Base-by-base conservation (phyloP, 1,140 invertebrate species). In the Drosophila kikkawai region DNA sequence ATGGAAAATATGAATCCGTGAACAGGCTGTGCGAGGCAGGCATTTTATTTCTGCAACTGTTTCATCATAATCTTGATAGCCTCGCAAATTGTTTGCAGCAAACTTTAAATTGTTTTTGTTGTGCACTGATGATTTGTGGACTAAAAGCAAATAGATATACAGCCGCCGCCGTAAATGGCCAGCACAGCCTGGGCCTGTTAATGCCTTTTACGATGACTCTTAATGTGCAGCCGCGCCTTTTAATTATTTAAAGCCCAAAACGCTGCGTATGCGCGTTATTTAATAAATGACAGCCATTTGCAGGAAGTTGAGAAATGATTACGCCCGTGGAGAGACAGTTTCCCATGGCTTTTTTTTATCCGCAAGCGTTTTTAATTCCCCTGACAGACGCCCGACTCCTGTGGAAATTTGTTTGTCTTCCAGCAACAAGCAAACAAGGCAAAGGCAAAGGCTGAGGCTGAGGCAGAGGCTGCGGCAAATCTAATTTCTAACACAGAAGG, bases 331-430 rank as follows among this genome's bases (percentile, higher is more conserved):
- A 50, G 22, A 50, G 51, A 56, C 56, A 44, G 50, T 76, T 76
- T 76, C 19, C 36, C 37, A 22, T 41, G 19, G 34, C n/a, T 15
- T 29, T 39, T 39, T 74, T 51, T 26, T 39, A 22, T 37, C 69
- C 50, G 44, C 65, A 78, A 17, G 48, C 69, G 77, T 78, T 88
- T 88, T 71, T 80, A 87, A 88, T 84, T 87, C 80, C 84, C 83
- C 77, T 26, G 63, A 68, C 60, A 71, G 66, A 57, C 69, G 63
- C 57, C 75, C 59, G 79, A 82, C 48, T 82, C 65, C 71, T 75
- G 58, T 66, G 75, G 64, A 64, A 75, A 85, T 75, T 86, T 80
- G 80, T 74, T 80, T 58, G 66, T 58, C 53, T 77, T 41, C 51
- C 48, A 66, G 66, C 22, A 37, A n/a, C 22, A 15, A 37, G 57